A percentile compares a stretch with the other conserved stretches of the same genome.
These are phyloP conservation scores for Melinaea marsaeus DNA, from an alignment of 2,888 invertebrate genomes.

Conservation along the genomic window DNA sequence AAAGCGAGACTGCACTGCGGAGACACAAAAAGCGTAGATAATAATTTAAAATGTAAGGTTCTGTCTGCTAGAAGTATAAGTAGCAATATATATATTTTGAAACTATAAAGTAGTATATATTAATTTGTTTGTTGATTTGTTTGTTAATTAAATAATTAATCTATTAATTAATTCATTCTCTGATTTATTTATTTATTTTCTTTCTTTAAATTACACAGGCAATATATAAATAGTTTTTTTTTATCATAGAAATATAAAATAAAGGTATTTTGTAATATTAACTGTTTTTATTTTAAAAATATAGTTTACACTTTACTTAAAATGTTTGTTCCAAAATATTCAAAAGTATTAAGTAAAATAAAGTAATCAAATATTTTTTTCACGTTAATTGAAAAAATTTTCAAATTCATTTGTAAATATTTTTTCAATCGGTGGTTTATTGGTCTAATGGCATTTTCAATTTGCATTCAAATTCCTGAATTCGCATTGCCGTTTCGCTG, in stretches of 20 bases:
- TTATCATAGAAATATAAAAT: background rate
- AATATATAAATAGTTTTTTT: background rate
- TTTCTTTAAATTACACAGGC: background rate
- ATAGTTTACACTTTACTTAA: background rate
- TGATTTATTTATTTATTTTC: background rate
- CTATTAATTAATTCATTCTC: background rate
- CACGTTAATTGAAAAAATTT: conserved; percentile 40
- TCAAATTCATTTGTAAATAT: conserved; percentile 16
- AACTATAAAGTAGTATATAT: too few relatives aligned
- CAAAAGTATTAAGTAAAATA: conserved; percentile 3
- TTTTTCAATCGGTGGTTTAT: conserved; percentile 66
- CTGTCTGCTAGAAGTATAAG: too few relatives aligned
- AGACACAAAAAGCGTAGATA: too few relatives aligned
- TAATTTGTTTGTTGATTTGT: too few relatives aligned
- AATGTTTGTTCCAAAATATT: background rate
- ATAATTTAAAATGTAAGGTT: too few relatives aligned
- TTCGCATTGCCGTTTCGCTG: conserved; percentile 51
- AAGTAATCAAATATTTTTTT: conserved; percentile 35
- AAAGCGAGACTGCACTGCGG: too few relatives aligned
- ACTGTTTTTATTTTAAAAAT: background rate
- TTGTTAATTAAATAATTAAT: too few relatives aligned
- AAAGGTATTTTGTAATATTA: background rate
- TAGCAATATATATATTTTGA: too few relatives aligned
- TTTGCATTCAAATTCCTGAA: conserved; percentile 71
- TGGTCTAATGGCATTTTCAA: conserved; percentile 73